Base-by-base conservation (phyloP, 2,113 vertebrate species). In the Peromyscus leucopus region DNA sequence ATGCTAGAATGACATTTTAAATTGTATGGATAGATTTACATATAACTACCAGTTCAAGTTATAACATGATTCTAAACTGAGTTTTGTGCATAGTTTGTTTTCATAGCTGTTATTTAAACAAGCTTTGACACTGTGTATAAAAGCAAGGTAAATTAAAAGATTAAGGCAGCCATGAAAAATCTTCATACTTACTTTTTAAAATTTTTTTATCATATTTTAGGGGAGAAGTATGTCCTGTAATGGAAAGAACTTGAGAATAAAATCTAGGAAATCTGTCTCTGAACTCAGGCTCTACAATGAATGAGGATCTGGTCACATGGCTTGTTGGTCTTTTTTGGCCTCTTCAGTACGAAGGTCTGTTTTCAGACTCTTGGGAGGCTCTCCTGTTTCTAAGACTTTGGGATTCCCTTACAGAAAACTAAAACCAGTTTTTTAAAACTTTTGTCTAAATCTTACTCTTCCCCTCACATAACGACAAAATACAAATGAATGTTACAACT, bases 41-140 rank as follows among this genome's bases (percentile, higher is more conserved):
- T 28, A 48, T 51, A 75, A 67, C 71, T 92, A 59, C 3, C 46
- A n/a, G 84, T 59, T 65, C n/a, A 85, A 96, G 48, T 91, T 67
- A 87, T 31, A 84, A 15, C 63, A 33, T 85, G 7, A 67, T 46
- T 92, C 72, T 39, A 71, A 51, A 39, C 76, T 22, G 15, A 80
- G 28, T 39, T 93, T 79, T n/a, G 94, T 80, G 48, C 42, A 87
- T 1, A 93, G 1, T 94, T 93, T 82, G 48, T 90, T 96, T 97
- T 42, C 72, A 51, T 63, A 76, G 63, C 74, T 63, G 24, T 92
- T 95, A 57, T 89, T 90, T 94, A 90, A 87, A 90, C 55, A 89
- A 31, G 42, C 5, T 94, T 42, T 90, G 22, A 12, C 61, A 36
- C 4, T 89, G 26, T 93, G 93, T 91, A 82, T 48, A 83, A 95